phyloP scores from a whole-genome alignment of 2,888 invertebrate genomes.

The Galerucella pusilla region DNA sequence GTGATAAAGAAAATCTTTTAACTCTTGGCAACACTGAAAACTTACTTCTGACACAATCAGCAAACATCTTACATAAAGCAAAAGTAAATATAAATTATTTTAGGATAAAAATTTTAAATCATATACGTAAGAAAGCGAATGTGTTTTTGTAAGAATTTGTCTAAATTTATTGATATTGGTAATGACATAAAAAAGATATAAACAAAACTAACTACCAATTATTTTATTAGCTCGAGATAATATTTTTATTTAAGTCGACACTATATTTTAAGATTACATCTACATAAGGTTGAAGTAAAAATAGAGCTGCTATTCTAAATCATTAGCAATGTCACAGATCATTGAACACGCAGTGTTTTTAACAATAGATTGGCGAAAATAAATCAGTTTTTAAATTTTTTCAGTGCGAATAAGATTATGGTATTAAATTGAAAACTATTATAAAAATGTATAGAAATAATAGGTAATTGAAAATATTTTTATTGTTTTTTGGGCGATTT shows the following conservation, averaged over 20 bases:
- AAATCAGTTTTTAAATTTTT: not conserved
- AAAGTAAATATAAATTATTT: slow-evolving; percentile 11
- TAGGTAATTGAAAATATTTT: too few species aligned
- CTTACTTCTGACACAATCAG: not conserved
- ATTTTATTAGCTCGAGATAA: not conserved
- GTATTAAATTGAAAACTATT: too few species aligned
- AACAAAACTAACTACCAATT: not conserved
- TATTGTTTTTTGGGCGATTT: too few species aligned
- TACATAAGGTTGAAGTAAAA: slow-evolving; percentile 21
- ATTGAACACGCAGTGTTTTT: not conserved
- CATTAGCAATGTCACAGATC: not conserved
- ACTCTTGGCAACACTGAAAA: slow-evolving; percentile 17
- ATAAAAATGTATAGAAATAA: too few species aligned
- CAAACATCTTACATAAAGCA: slow-evolving; percentile 4
- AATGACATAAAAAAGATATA: not conserved
- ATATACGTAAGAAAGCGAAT: not conserved
- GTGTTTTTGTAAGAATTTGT: not conserved
- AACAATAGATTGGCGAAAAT: slow-evolving; percentile 1
- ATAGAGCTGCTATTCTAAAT: slow-evolving; percentile 10
- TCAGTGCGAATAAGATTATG: too few species aligned
- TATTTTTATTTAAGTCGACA: not conserved
- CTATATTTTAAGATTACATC: not conserved
- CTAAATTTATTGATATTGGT: too few species aligned
- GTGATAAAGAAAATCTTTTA: not conserved
- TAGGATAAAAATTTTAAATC: not conserved